Conservation (phyloP, 2,797 vertebrate genomes). For the Anguilla marmorata region DNA sequence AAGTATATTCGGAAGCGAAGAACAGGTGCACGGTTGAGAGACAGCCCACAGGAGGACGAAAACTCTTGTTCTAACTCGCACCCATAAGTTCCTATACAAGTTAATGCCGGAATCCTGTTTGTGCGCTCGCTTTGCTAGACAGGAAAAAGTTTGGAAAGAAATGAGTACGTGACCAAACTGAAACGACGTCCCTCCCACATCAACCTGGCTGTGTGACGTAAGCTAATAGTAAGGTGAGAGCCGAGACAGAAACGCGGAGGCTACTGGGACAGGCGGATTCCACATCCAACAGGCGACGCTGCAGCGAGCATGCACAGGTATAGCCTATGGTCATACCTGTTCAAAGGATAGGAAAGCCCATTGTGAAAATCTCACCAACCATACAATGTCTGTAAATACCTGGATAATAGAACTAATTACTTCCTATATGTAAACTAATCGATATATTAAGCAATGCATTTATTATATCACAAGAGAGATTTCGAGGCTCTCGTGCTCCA, state of each 20-base stretch:
- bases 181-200: neutral
- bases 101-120: neutral
- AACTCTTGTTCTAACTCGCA: neutral
- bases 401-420: neutral
- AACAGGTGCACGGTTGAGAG: conserved; percentile 12
- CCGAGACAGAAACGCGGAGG: neutral
- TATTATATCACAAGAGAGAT: too few relatives aligned
- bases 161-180: neutral
- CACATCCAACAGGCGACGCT: too few relatives aligned
- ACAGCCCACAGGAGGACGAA: neutral
- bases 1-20: neutral
- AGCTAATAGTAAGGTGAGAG: neutral
- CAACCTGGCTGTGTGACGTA: neutral
- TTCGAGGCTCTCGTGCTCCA: too few relatives aligned
- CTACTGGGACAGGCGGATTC: neutral
- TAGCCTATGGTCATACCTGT: too few relatives aligned
- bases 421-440: too few relatives aligned
- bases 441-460: too few relatives aligned
- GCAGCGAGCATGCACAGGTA: neutral
- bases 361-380: neutral
- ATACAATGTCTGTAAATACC: neutral
- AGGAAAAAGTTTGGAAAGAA: neutral
- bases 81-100: neutral
- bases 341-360: neutral
- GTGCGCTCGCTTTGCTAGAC: neutral